Base-by-base conservation (phyloP, 2,888 invertebrate species). In the Griposia aprilina region DNA sequence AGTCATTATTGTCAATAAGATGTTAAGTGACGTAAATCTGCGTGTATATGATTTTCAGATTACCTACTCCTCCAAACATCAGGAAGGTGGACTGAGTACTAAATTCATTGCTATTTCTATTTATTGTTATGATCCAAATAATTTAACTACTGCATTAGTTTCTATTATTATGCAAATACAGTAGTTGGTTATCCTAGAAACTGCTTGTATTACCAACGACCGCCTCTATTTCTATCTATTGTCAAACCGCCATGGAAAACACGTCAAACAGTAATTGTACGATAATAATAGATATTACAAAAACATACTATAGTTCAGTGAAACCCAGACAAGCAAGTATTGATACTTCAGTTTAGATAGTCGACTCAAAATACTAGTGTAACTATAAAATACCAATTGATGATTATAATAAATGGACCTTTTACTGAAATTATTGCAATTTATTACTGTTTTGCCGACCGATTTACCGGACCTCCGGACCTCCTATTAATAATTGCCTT, bases 401-500 rank as follows among this genome's bases (percentile, higher is more conserved):
- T 88, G 85, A 87, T 88, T 85, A 88, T 87, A 81, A 89, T 86
- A 70, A 87, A 87, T 77, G 72, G 82, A 80, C 82, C 84, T 90
- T 88, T 87, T 88, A 86, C 88, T 84, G 74, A 82, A 87, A 88
- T 88, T 89, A 89, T 90, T 90, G 83, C 78, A 83, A 88, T 89
- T 88, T 83, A 86, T 89, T 81, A 66, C 86, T 78, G 83, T 82
- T 87, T 89, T 84, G 72, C 77, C 74, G 76, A 74, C 73, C 86
- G 81, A 88, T 90, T 90, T 89, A 89, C n/a, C n/a, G n/a, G n/a
- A 90, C 89, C 86, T 90, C 88, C 83, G 70, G 23, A 86, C 87
- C 86, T 88, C 89, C 90, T 89, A 90, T 91, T 92, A 84, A 91
- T 92, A 93, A 93, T 92, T 87, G 91, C 90, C 85, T 89, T 88